These are phyloP conservation scores for Tadarida brasiliensis DNA, from an alignment of 2,797 vertebrate species.

Conservation along the genomic window DNA sequence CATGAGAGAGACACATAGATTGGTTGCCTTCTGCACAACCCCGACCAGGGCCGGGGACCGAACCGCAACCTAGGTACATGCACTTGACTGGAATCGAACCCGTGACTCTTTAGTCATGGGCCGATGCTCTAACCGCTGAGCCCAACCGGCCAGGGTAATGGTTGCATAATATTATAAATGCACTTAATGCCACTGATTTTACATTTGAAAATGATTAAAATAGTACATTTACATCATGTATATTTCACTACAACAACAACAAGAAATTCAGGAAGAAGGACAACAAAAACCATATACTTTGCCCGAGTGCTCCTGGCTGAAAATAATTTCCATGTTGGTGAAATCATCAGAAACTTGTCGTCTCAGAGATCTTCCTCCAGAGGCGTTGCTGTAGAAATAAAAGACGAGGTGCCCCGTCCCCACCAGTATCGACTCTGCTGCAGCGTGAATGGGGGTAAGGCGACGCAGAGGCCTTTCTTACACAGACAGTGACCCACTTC, in stretches of 20 bases:
- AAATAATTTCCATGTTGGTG: slow-evolving; percentile 66
- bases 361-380: slow-evolving; percentile 51
- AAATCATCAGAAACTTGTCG: slow-evolving; percentile 69
- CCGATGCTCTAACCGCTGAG: too few relatives aligned
- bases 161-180: rapidly evolving
- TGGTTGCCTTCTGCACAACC: too few relatives aligned
- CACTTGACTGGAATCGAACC: too few relatives aligned
- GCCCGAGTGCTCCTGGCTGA: slow-evolving; percentile 48
- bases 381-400: slow-evolving; percentile 53
- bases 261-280: not conserved
- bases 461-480: slow-evolving; percentile 42
- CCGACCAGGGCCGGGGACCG: too few relatives aligned
- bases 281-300: slow-evolving; percentile 34
- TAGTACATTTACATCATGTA: not conserved
- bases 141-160: too few relatives aligned
- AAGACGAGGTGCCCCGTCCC: not conserved
- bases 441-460: not conserved
- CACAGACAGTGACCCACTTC: not conserved
- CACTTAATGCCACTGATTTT: not conserved
- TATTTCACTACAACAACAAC: not conserved
- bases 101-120: too few relatives aligned
- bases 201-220: not conserved
- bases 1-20: too few relatives aligned
- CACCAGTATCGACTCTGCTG: slow-evolving; percentile 21
- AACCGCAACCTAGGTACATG: too few relatives aligned